These are phyloP conservation scores for Genyomyrus donnyi DNA, from an alignment of 2,113 vertebrate species.

Conservation along the genomic window DNA sequence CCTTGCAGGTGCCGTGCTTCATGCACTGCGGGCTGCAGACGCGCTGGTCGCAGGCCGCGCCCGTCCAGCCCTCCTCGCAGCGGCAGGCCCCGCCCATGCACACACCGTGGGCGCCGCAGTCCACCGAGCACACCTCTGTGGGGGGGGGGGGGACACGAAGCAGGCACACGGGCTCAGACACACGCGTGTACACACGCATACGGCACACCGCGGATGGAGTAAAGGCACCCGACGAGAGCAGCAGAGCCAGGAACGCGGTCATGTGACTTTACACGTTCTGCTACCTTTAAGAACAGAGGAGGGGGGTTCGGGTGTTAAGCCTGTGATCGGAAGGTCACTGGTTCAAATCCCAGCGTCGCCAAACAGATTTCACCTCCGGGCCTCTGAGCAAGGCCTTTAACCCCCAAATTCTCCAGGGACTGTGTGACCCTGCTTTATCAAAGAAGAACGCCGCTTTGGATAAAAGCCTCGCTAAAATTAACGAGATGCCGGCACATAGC, in stretches of 20 bases:
- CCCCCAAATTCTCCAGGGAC: neutral
- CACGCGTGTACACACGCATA: neutral
- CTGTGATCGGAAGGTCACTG: neutral
- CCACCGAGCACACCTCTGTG: constrained; percentile 83
- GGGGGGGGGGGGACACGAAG: constrained; percentile 22
- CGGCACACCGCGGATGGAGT: too few species aligned
- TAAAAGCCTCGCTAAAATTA: neutral
- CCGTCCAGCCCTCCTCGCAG: constrained; percentile 86
- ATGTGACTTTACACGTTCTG: neutral
- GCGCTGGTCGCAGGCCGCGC: constrained; percentile 76
- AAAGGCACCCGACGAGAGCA: neutral
- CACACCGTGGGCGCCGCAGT: constrained; percentile 82
- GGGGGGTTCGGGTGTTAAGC: neutral
- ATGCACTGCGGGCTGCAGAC: constrained; percentile 81
- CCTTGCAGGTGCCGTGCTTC: constrained; percentile 85
- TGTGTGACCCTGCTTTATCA: neutral
- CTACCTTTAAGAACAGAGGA: neutral
- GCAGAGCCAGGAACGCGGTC: neutral
- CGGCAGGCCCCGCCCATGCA: constrained; percentile 80
- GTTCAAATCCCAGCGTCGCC: neutral
- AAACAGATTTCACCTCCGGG: neutral
- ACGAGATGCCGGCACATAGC: neutral
- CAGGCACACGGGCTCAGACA: neutral
- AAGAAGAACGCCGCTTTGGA: neutral
- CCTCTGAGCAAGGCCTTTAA: neutral